A percentile compares a stretch with the other conserved stretches of the same genome.
Evolutionary conservation across 2,113 vertebrate species (phyloP).

Genomic region (Chaenocephalus aceratus): DNA sequence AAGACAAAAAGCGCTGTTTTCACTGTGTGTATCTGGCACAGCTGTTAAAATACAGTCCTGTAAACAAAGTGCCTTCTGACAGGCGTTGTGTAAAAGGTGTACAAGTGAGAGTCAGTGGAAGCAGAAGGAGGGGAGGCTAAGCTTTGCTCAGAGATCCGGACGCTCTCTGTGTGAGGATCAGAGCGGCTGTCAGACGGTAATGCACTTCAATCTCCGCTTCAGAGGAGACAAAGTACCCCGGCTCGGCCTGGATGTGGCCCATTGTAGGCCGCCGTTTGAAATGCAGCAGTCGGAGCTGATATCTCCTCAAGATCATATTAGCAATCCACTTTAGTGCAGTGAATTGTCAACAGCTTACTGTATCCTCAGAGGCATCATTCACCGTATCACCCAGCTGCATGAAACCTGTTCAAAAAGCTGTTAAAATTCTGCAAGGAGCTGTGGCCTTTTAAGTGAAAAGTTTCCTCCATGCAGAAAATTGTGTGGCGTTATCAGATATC

Average conservation of each 20-base stretch:
- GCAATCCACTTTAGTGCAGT: neutral
- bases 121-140: conserved; percentile 29
- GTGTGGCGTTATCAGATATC: conserved; percentile 43
- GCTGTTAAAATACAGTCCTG: neutral
- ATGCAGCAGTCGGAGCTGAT: neutral
- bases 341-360: neutral
- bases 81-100: conserved; percentile 28
- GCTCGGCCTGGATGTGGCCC: neutral
- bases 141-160: conserved; percentile 11
- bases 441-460: conserved; percentile 2
- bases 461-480: conserved; percentile 25
- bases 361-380: neutral
- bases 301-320: conserved; percentile 16
- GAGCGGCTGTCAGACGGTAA: neutral
- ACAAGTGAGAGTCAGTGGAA: conserved; percentile 39
- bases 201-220: conserved; percentile 18
- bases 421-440: neutral
- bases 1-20: neutral
- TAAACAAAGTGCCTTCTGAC: conserved; percentile 26
- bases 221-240: neutral
- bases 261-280: neutral
- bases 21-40: neutral
- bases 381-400: neutral
- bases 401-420: neutral
- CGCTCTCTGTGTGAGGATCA: conserved; percentile 12